These are phyloP conservation scores for Cladorhizidae sp. DNA, from an alignment of 37 sponge, comb jelly and placozoan genomes.

Conservation along the genomic window DNA sequence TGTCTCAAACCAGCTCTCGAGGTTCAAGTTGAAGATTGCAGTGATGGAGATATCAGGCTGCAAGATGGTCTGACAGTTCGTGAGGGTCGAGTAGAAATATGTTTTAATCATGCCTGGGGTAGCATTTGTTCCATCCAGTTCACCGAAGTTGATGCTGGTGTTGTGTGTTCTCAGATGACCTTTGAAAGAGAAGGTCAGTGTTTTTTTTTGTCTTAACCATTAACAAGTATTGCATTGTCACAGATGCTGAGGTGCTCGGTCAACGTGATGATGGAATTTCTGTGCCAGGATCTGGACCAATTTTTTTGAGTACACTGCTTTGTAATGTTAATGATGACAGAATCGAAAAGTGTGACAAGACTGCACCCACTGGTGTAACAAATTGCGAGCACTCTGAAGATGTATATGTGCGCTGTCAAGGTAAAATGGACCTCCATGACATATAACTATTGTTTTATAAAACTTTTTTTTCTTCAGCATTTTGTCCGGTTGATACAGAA, in stretches of 20 bases:
- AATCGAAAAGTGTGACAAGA: slow-evolving; percentile 1
- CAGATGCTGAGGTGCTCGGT: background rate
- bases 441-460: too few species aligned
- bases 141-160: slow-evolving; percentile 1
- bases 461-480: background rate
- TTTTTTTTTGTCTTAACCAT: too few species aligned
- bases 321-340: slow-evolving; percentile 7
- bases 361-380: background rate
- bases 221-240: too few species aligned
- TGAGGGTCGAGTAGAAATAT: slow-evolving; percentile 34
- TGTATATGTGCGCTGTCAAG: slow-evolving; percentile 22
- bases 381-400: slow-evolving; percentile 18
- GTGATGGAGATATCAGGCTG: slow-evolving; percentile 8
- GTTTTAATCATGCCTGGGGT: slow-evolving; percentile 35
- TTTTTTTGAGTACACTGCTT: slow-evolving; percentile 15
- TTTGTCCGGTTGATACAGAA: background rate
- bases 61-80: slow-evolving; percentile 11
- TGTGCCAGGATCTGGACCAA: slow-evolving; percentile 13
- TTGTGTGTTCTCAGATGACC: slow-evolving; percentile 18
- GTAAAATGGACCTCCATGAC: slow-evolving; percentile 13
- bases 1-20: background rate
- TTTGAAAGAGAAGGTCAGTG: slow-evolving; percentile 14
- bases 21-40: background rate
- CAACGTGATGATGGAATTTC: background rate
- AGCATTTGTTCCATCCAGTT: slow-evolving; percentile 5